phyloP scores from a whole-genome alignment of 2,888 invertebrate species.

The Vesta saturnalis region DNA sequence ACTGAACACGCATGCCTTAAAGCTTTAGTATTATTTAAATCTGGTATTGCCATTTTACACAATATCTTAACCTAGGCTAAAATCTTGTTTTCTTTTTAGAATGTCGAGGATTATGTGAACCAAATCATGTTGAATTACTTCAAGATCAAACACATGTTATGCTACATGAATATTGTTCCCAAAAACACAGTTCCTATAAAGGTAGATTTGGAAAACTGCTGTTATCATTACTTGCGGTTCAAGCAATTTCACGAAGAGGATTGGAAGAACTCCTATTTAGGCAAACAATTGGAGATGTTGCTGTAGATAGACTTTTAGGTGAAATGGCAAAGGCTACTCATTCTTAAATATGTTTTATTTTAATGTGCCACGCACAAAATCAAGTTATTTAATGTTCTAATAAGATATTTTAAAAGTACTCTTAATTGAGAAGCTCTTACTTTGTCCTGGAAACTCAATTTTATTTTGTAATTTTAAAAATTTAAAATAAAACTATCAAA shows the following conservation, averaged over 20 bases:
- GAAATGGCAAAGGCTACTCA: slow-evolving; percentile 67
- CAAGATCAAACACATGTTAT: slow-evolving; percentile 85
- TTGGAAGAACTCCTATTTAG: slow-evolving; percentile 80
- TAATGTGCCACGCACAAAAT: too few species aligned
- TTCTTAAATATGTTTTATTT: too few species aligned
- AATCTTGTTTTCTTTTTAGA: slow-evolving; percentile 61
- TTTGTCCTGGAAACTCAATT: too few species aligned
- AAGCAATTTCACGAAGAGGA: slow-evolving; percentile 57
- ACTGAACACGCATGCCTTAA: slow-evolving; percentile 89
- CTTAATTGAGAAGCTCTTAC: too few species aligned
- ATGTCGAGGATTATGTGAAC: slow-evolving; percentile 70
- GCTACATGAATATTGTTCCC: slow-evolving; percentile 76
- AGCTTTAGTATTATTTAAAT: slow-evolving; percentile 81
- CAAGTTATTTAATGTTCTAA: too few species aligned
- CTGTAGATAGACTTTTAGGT: slow-evolving; percentile 74
- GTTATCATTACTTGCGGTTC: slow-evolving; percentile 74
- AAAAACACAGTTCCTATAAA: slow-evolving; percentile 58
- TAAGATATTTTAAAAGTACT: too few species aligned
- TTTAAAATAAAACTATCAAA: too few species aligned
- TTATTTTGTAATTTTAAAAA: too few species aligned
- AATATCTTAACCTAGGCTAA: too few species aligned
- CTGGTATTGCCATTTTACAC: too few species aligned
- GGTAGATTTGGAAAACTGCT: slow-evolving; percentile 79
- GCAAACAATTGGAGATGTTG: slow-evolving; percentile 78
- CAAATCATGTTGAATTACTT: slow-evolving; percentile 70